These are phyloP conservation scores for Temnothorax curvispinosus DNA, from an alignment of 1,140 invertebrate species.

Conservation along the genomic window DNA sequence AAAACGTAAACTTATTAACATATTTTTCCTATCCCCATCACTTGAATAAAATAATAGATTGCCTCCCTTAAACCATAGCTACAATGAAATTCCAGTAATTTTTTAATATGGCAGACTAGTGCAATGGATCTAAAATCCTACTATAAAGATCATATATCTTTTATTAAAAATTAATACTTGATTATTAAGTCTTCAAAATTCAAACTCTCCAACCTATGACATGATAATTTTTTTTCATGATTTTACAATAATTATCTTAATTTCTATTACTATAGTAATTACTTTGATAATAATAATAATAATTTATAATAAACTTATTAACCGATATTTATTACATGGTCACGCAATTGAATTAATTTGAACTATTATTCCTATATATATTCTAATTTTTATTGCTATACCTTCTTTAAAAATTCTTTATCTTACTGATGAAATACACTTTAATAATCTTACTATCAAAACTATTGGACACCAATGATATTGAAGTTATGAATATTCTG, in stretches of 20 bases:
- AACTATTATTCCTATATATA: no score
- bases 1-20: slow-evolving; percentile 4
- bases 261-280: no score
- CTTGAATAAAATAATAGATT: neutral
- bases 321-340: no score
- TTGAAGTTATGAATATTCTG: slow-evolving; percentile 89
- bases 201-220: neutral
- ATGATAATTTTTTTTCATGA: slow-evolving; percentile 7
- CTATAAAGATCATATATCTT: neutral
- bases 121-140: neutral
- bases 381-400: no score
- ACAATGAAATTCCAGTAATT: neutral
- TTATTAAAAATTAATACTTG: slow-evolving; percentile 19
- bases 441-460: slow-evolving; percentile 73
- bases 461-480: slow-evolving; percentile 87
- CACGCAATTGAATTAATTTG: no score
- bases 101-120: slow-evolving; percentile 36
- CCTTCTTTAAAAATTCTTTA: no score
- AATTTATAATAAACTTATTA: no score
- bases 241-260: no score
- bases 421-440: slow-evolving; percentile 87
- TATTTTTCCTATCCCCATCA: neutral
- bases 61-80: neutral
- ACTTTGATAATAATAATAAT: no score
- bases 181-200: neutral